Percentiles rank a stretch among this genome's conserved stretches.
Conservation (phyloP, 1,140 invertebrate species). For the Nylanderia fulva region DNA sequence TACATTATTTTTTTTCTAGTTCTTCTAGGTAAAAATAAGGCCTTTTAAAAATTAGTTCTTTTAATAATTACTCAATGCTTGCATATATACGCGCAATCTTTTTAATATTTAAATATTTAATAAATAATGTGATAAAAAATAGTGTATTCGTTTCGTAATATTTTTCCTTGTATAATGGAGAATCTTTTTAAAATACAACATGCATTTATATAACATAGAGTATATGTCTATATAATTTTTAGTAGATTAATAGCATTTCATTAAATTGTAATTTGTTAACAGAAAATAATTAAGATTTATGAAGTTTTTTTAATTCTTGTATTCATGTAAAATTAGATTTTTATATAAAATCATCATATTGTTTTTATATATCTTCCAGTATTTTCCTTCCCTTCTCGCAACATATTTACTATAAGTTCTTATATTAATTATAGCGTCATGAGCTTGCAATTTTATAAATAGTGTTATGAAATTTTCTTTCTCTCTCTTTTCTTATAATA, state of each 20-base stretch:
- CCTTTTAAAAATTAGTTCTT: neutral
- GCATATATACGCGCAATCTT: too few species aligned
- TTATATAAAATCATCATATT: neutral
- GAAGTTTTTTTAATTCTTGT: neutral
- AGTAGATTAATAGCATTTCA: neutral
- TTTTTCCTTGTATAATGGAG: neutral
- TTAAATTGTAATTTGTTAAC: neutral
- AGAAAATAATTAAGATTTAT: neutral
- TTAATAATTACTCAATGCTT: neutral
- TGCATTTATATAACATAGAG: neutral
- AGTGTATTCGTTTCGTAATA: neutral
- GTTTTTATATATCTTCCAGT: neutral
- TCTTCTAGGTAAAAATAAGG: neutral
- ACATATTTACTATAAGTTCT: neutral
- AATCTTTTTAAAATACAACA: neutral
- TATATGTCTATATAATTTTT: neutral
- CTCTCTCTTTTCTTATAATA: neutral
- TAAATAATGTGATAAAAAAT: neutral
- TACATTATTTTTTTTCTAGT: neutral
- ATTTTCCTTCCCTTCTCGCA: neutral
- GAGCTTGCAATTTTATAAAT: neutral
- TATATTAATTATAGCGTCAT: conserved; percentile 1
- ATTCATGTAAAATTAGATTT: neutral
- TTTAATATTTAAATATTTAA: neutral
- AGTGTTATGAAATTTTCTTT: neutral